Evolutionary conservation across 1,140 invertebrate species (phyloP).

Genomic region (Drosophila setifemur): DNA sequence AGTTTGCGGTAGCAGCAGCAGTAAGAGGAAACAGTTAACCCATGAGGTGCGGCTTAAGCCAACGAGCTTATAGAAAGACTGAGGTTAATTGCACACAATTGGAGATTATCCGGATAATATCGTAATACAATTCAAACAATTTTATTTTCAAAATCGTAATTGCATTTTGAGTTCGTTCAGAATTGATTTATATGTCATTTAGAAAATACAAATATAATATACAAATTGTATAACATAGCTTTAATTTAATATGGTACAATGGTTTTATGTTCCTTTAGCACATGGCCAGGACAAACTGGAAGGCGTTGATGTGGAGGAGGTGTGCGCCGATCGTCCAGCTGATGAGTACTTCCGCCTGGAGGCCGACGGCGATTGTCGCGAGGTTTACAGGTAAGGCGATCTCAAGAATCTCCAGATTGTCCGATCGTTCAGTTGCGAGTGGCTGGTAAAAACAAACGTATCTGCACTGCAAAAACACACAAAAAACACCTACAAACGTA

Average conservation of each 20-base stretch:
- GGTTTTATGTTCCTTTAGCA: slow-evolving; percentile 49
- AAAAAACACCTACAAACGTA: slow-evolving; percentile 30
- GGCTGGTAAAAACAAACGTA: neutral
- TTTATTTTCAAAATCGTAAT: too few species aligned
- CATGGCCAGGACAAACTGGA: slow-evolving; percentile 85
- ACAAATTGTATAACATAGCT: too few species aligned
- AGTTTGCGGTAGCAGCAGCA: slow-evolving; percentile 16
- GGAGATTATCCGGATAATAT: neutral
- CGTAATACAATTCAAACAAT: too few species aligned
- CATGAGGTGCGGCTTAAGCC: slow-evolving; percentile 6
- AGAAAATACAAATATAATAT: too few species aligned
- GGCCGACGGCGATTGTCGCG: slow-evolving; percentile 93
- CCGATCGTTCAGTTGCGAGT: slow-evolving; percentile 14
- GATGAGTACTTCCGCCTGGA: slow-evolving; percentile 95
- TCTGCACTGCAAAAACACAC: slow-evolving; percentile 7
- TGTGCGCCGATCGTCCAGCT: slow-evolving; percentile 92
- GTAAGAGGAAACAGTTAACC: slow-evolving; percentile 20
- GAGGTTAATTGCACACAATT: slow-evolving; percentile 12
- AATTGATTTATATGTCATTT: too few species aligned
- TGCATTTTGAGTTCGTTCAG: too few species aligned
- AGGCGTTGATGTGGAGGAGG: slow-evolving; percentile 90
- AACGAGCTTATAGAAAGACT: neutral
- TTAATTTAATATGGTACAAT: neutral
- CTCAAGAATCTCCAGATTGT: slow-evolving; percentile 3
- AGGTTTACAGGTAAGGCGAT: slow-evolving; percentile 91